These are phyloP conservation scores for Macrosteles quadrilineatus DNA, from an alignment of 1,140 invertebrate genomes.

Conservation along the genomic window DNA sequence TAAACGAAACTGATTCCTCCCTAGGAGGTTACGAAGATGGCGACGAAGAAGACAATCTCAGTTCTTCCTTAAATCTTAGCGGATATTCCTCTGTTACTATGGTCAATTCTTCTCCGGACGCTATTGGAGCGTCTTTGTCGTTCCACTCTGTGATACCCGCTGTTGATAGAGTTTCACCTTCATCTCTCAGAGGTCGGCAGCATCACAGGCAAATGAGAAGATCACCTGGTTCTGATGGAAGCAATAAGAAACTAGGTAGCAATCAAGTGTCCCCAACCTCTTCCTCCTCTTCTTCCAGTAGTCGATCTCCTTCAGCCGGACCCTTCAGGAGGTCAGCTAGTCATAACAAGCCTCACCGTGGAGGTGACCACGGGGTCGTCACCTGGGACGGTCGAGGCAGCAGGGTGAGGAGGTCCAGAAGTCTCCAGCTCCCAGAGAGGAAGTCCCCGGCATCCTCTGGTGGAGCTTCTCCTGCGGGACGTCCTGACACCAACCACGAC, in stretches of 20 bases:
- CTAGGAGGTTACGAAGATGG: conserved; percentile 59
- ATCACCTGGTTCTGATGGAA: conserved; percentile 39
- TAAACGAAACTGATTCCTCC: conserved; percentile 60
- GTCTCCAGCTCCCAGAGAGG: conserved; percentile 58
- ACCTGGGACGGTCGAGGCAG: not conserved
- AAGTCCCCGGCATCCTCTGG: conserved; percentile 48
- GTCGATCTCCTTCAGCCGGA: conserved; percentile 28
- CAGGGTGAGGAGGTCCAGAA: conserved; percentile 41
- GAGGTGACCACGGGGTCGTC: conserved; percentile 14
- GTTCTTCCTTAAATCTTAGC: conserved; percentile 36
- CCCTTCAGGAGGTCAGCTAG: conserved; percentile 35
- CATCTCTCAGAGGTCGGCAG: conserved; percentile 18
- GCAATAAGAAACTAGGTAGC: conserved; percentile 35
- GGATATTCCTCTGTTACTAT: conserved; percentile 39
- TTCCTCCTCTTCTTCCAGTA: conserved; percentile 38
- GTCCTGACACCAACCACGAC: conserved; percentile 35
- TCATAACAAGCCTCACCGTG: conserved; percentile 29
- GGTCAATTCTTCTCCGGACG: conserved; percentile 39
- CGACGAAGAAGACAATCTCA: conserved; percentile 55
- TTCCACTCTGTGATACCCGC: conserved; percentile 19
- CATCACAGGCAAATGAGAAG: conserved; percentile 31
- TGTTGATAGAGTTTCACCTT: conserved; percentile 19
- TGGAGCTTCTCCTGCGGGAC: conserved; percentile 30
- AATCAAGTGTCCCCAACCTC: conserved; percentile 36
- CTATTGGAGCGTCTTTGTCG: not conserved